Evolutionary conservation across 2,888 invertebrate genomes (phyloP).

Genomic region (Agonopterix heracliana): DNA sequence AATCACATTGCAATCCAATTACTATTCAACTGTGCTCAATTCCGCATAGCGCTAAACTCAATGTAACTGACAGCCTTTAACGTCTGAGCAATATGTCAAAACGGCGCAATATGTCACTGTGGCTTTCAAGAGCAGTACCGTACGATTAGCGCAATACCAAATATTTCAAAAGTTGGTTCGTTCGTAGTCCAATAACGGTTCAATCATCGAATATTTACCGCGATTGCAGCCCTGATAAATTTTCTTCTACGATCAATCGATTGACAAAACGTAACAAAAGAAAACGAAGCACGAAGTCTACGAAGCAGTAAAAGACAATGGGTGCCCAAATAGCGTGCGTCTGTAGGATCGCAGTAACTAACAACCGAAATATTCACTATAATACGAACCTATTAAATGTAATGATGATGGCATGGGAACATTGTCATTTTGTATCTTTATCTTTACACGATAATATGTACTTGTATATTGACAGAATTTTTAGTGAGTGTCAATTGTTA

Average conservation of each 20-base stretch:
- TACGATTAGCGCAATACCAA: no score
- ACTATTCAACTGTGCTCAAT: no score
- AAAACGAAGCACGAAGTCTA: conserved; percentile 5
- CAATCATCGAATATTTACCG: no score
- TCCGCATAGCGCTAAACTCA: no score
- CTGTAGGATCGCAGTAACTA: conserved; percentile 45
- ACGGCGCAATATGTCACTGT: no score
- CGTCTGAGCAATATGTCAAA: no score
- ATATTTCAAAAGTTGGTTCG: no score
- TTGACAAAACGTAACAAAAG: conserved; percentile 4
- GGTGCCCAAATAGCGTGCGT: conserved; percentile 45
- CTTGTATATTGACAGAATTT: conserved; percentile 7
- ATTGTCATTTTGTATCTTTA: conserved; percentile 39
- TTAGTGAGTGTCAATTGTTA: conserved; percentile 5
- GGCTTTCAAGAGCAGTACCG: no score
- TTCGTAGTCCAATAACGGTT: no score
- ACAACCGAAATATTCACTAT: conserved; percentile 65
- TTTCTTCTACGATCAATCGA: not conserved
- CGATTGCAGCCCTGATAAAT: no score
- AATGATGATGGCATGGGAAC: conserved; percentile 69
- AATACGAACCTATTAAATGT: conserved; percentile 58
- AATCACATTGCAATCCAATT: no score
- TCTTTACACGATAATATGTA: conserved; percentile 3
- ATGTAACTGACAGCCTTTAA: no score
- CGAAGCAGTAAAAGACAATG: conserved; percentile 6